These are phyloP conservation scores for Eciton burchellii DNA, from an alignment of 1,140 invertebrate genomes.

Conservation along the genomic window DNA sequence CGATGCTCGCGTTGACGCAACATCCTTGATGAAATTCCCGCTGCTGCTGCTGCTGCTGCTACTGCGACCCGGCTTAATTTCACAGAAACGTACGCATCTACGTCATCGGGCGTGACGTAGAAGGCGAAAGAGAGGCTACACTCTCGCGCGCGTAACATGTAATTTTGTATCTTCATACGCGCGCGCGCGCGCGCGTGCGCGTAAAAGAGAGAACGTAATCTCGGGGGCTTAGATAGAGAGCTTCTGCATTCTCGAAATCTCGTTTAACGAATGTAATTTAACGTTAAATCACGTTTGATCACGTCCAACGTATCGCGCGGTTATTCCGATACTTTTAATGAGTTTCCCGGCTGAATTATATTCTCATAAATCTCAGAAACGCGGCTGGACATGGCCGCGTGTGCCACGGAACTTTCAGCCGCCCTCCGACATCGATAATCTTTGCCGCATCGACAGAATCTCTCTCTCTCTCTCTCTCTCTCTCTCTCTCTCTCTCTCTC, in stretches of 20 bases:
- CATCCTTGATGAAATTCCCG: conserved; percentile 23
- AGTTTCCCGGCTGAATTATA: neutral
- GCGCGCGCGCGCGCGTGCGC: neutral
- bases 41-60: too few species aligned
- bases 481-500: too few species aligned
- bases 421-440: neutral
- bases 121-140: neutral
- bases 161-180: neutral
- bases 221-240: conserved; percentile 2
- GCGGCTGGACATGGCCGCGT: neutral
- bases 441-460: too few species aligned
- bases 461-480: too few species aligned
- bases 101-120: neutral
- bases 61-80: neutral
- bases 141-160: neutral
- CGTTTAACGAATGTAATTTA: conserved; percentile 15
- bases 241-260: neutral
- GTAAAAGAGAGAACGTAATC: conserved; percentile 24
- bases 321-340: conserved; percentile 12
- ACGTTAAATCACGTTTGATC: conserved; percentile 30
- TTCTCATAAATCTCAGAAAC: conserved; percentile 10
- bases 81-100: neutral
- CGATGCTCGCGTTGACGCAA: neutral
- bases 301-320: neutral
- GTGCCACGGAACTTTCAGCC: neutral